These are phyloP conservation scores for Xestia xanthographa DNA, from an alignment of 2,888 invertebrate genomes.

Conservation along the genomic window DNA sequence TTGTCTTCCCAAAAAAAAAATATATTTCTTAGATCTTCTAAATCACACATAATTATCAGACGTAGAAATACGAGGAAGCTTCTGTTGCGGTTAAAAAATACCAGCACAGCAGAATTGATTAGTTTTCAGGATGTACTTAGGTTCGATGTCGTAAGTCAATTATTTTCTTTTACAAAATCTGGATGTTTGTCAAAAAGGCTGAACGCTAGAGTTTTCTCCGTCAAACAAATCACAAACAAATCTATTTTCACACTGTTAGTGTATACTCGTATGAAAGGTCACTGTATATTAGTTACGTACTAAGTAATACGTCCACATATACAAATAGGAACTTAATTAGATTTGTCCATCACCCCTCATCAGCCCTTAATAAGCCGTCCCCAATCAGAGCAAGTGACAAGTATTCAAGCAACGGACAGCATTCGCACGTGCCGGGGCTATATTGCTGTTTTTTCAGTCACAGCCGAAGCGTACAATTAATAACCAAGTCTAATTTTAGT, in stretches of 20 bases:
- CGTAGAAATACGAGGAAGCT: not conserved
- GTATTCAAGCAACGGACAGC: slow-evolving; percentile 13
- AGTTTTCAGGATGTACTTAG: not conserved
- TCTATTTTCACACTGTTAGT: not conserved
- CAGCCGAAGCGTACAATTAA: slow-evolving; percentile 17
- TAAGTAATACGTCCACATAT: not conserved
- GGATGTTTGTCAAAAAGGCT: not conserved
- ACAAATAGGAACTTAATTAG: slow-evolving; percentile 8
- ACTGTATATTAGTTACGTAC: not conserved
- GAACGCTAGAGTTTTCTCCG: not conserved
- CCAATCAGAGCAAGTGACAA: slow-evolving; percentile 37
- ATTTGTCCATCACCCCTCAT: slow-evolving; percentile 22
- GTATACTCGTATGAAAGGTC: not conserved
- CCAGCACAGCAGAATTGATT: not conserved
- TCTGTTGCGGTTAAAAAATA: not conserved
- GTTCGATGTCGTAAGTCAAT: not conserved
- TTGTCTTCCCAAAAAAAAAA: not conserved
- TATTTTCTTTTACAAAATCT: not conserved
- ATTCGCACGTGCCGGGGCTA: slow-evolving; percentile 11
- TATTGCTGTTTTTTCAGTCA: slow-evolving; percentile 27
- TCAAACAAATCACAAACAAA: not conserved
- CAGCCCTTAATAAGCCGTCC: slow-evolving; percentile 11
- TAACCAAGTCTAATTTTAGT: slow-evolving; percentile 29
- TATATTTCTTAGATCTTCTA: not conserved
- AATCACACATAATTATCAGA: not conserved